phyloP scores from a whole-genome alignment of 2,113 vertebrate genomes.

The Muntiacus muntjak region DNA sequence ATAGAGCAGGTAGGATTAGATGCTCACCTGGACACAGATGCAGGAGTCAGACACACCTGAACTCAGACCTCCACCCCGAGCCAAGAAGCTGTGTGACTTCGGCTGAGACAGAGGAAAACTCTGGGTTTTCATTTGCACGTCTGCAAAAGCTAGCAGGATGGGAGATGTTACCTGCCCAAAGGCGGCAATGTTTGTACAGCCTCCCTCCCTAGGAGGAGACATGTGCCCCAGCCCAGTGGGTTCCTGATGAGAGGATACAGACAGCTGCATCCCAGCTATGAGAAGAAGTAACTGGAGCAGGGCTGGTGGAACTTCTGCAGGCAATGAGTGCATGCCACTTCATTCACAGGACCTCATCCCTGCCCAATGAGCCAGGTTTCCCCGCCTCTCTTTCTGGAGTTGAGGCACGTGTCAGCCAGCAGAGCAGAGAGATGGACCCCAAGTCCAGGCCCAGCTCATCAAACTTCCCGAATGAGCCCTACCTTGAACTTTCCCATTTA shows the following conservation, averaged over 20 bases:
- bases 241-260: too few relatives aligned
- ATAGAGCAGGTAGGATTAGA: fast-evolving
- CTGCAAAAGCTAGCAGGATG: not conserved
- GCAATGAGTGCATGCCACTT: fast-evolving
- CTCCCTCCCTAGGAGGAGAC: not conserved
- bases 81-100: not conserved
- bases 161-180: not conserved
- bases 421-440: not conserved
- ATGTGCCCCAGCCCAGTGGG: fast-evolving
- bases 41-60: not conserved
- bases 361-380: not conserved
- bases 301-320: not conserved
- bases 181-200: not conserved
- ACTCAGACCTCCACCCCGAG: not conserved
- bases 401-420: fast-evolving
- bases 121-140: not conserved
- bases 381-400: not conserved
- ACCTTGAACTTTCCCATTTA: not conserved
- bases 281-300: not conserved
- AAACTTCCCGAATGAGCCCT: not conserved
- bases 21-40: too few relatives aligned
- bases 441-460: not conserved
- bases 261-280: not conserved
- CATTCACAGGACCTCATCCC: not conserved
- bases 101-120: not conserved